Evolutionary conservation across 2,888 invertebrate genomes (phyloP), one percentile per base, ranked within the genome.

Genomic region (Drosophila lutescens): DNA sequence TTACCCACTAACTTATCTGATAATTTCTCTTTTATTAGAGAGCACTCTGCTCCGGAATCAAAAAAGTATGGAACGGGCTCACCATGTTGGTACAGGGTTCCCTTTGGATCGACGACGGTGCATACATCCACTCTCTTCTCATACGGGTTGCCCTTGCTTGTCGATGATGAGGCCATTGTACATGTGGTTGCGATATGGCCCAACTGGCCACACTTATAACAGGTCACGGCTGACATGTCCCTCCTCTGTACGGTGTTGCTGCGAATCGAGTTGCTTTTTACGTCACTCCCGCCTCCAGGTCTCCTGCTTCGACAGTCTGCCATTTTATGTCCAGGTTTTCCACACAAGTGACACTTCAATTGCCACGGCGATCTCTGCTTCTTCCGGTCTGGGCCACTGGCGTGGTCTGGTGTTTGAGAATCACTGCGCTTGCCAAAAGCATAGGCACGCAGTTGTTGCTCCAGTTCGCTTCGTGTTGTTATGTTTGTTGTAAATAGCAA

Each of bases 401-500:
- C 26, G 26, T 38, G 38, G 38, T 38, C 38, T n/a, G 38, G 38
- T n/a, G n/a, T 38, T 38, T n/a, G n/a, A n/a, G n/a, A 38, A 38
- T 38, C 38, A 38, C 38, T n/a, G 38, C n/a, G 38, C 38, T 38
- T 38, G 38, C 38, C 38, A 38, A 38, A 38, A 38, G 38, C 38
- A 38, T 38, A 38, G n/a, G 38, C 38, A 38, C n/a, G n/a, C 38
- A 38, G 38, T 38, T 38, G 38, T n/a, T 38, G 38, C 38, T 38
- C n/a, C n/a, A 38, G 38, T 38, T 38, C 38, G n/a, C 38, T 8
- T 38, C n/a, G 38, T 38, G 38, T n/a, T 38, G 38, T 38, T 38
- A 38, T 38, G 38, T n/a, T 38, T n/a, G 36, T 38, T 38, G 36
- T 13, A 38, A 38, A n/a, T n/a, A 38, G n/a, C 36, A 38, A 38